phyloP scores from a whole-genome alignment of 2,113 vertebrate genomes.

The Chascanopsetta lugubris region DNA sequence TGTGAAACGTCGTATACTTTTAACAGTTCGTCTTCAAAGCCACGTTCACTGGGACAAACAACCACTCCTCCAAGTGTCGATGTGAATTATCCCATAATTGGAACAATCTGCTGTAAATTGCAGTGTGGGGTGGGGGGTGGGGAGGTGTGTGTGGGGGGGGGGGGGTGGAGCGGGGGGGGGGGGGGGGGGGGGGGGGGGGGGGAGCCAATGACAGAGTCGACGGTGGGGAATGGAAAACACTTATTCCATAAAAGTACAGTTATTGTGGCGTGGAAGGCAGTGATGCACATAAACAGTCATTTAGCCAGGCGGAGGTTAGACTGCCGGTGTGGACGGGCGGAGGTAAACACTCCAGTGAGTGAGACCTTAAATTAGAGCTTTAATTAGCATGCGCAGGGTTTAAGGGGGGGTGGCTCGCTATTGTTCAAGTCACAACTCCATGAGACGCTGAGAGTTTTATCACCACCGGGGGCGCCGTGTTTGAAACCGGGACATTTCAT shows the following conservation, averaged over 20 bases:
- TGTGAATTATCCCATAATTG: conserved; percentile 78
- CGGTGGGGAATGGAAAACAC: conserved; percentile 67
- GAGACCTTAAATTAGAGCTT: conserved; percentile 40
- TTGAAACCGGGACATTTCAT: too few relatives aligned
- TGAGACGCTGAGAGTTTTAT: background rate
- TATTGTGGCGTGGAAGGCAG: conserved; percentile 68
- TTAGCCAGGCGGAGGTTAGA: conserved; percentile 64
- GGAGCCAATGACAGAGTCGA: conserved; percentile 65
- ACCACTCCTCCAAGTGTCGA: conserved; percentile 63
- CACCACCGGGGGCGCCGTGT: too few relatives aligned
- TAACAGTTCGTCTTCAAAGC: conserved; percentile 50
- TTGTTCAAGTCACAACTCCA: background rate
- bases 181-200: conserved; percentile 32
- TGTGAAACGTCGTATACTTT: too few relatives aligned
- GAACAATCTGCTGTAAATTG: conserved; percentile 72
- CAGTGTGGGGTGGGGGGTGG: conserved; percentile 49
- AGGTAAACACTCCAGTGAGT: conserved; percentile 43
- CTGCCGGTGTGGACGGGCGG: conserved; percentile 54
- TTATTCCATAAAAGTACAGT: conserved; percentile 72
- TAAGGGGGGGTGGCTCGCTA: background rate
- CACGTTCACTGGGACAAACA: conserved; percentile 50
- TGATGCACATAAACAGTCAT: conserved; percentile 76
- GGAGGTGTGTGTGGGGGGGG: conserved; percentile 54
- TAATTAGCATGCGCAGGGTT: conserved; percentile 52
- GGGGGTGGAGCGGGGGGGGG: conserved; percentile 44